These are phyloP conservation scores for Drosophila subobscura DNA, from an alignment of 1,140 invertebrate species.

Conservation along the genomic window DNA sequence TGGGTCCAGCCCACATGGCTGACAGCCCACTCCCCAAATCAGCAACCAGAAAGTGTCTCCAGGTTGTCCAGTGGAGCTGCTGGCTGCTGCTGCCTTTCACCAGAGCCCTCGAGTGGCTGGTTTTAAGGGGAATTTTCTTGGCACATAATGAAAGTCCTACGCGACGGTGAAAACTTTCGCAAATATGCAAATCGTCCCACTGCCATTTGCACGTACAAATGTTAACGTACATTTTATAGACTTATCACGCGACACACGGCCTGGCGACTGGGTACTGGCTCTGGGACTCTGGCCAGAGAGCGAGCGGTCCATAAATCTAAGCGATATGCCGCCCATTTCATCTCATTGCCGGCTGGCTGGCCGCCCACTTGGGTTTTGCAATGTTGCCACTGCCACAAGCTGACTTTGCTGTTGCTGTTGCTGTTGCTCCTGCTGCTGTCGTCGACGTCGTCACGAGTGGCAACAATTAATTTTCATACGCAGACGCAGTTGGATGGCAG, in stretches of 20 bases:
- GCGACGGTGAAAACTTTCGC: slow-evolving; percentile 55
- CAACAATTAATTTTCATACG: slow-evolving; percentile 82
- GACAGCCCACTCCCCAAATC: slow-evolving; percentile 9
- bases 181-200: slow-evolving; percentile 78
- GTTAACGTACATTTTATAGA: slow-evolving; percentile 77
- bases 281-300: slow-evolving; percentile 16
- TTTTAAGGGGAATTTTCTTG: slow-evolving; percentile 38
- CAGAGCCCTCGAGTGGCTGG: slow-evolving; percentile 29
- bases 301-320: slow-evolving; percentile 70
- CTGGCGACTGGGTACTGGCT: no score
- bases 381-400: slow-evolving; percentile 11
- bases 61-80: slow-evolving; percentile 13
- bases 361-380: slow-evolving; percentile 52
- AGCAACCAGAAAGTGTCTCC: slow-evolving; percentile 15
- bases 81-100: slow-evolving; percentile 52
- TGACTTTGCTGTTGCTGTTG: slow-evolving; percentile 16
- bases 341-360: slow-evolving; percentile 20
- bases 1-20: slow-evolving; percentile 49
- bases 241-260: slow-evolving; percentile 74
- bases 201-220: slow-evolving; percentile 78
- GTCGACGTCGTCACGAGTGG: slow-evolving; percentile 72
- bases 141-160: slow-evolving; percentile 68
- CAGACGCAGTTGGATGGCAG: slow-evolving; percentile 60
- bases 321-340: slow-evolving; percentile 69
- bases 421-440: slow-evolving; percentile 22